Percentiles rank a stretch among this genome's conserved stretches.
Conservation (phyloP, 2,888 invertebrate genomes). For the Drosophila affinis region DNA sequence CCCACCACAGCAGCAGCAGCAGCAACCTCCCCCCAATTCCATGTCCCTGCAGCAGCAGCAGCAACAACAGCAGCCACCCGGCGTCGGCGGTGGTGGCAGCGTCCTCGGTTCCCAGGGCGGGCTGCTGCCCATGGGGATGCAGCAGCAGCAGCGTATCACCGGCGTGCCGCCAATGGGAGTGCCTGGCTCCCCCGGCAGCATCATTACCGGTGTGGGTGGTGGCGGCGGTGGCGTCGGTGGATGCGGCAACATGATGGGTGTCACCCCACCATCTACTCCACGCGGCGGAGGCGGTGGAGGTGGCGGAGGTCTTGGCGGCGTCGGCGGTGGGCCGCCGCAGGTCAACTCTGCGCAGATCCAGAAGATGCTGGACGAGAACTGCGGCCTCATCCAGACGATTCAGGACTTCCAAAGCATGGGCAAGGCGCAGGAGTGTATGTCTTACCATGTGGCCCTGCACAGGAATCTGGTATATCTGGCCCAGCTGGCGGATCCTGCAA, state of each 20-base stretch:
- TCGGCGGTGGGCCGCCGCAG: slow-evolving; percentile 86
- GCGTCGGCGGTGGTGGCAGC: slow-evolving; percentile 31
- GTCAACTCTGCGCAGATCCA: slow-evolving; percentile 94
- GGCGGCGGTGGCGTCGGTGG: slow-evolving; percentile 83
- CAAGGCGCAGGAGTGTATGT: slow-evolving; percentile 95
- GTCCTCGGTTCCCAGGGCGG: slow-evolving; percentile 5
- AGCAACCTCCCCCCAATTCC: slow-evolving; percentile 51
- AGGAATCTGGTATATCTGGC: slow-evolving; percentile 98
- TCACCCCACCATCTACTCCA: slow-evolving; percentile 48
- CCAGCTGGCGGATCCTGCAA: slow-evolving; percentile 97
- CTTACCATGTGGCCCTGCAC: slow-evolving; percentile 97
- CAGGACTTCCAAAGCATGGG: slow-evolving; percentile 98
- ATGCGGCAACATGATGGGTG: slow-evolving; percentile 71
- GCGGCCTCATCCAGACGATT: slow-evolving; percentile 97
- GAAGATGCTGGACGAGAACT: slow-evolving; percentile 98
- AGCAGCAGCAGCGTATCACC: slow-evolving; percentile 45
- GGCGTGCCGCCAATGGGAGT: slow-evolving; percentile 63
- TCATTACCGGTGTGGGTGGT: slow-evolving; percentile 68
- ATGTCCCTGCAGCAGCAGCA: slow-evolving; percentile 52
- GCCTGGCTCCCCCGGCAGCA: slow-evolving; percentile 51
- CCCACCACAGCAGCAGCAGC: slow-evolving; percentile 61
- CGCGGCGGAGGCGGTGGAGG: slow-evolving; percentile 84
- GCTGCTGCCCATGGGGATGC: slow-evolving; percentile 37
- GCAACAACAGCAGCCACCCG: slow-evolving; percentile 58
- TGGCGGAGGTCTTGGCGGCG: slow-evolving; percentile 83